phyloP scores from a whole-genome alignment of 2,113 vertebrate genomes.

The Chaetodon auriga region DNA sequence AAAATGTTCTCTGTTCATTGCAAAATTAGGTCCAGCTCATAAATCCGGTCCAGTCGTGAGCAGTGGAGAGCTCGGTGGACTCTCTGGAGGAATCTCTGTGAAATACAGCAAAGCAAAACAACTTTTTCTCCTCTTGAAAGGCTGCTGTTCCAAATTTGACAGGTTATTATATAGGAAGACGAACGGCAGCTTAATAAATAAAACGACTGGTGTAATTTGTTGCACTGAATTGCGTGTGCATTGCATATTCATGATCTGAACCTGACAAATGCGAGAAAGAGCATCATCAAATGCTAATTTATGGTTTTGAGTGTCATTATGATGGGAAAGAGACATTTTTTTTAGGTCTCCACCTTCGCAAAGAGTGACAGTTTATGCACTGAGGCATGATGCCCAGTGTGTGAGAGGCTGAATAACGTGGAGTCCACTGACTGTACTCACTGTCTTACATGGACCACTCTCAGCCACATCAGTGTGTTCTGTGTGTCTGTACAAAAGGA shows the following conservation, averaged over 20 bases:
- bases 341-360: neutral
- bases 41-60: neutral
- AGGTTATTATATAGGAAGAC: neutral
- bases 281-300: neutral
- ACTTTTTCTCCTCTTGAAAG: neutral
- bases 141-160: neutral
- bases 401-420: no score
- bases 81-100: neutral
- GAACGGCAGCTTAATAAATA: neutral
- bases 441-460: no score
- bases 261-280: slow-evolving; percentile 4
- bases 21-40: no score
- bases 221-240: no score
- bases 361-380: no score
- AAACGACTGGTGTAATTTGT: slow-evolving; percentile 12
- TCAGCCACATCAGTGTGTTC: no score
- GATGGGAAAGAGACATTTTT: neutral
- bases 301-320: neutral
- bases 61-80: no score
- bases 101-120: neutral
- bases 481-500: no score
- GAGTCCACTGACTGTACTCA: no score
- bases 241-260: neutral
- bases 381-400: neutral
- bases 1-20: no score